A percentile compares a stretch with the other conserved stretches of the same genome.
phyloP scores from a whole-genome alignment of 2,888 invertebrate genomes.

The Philaethria dido region DNA sequence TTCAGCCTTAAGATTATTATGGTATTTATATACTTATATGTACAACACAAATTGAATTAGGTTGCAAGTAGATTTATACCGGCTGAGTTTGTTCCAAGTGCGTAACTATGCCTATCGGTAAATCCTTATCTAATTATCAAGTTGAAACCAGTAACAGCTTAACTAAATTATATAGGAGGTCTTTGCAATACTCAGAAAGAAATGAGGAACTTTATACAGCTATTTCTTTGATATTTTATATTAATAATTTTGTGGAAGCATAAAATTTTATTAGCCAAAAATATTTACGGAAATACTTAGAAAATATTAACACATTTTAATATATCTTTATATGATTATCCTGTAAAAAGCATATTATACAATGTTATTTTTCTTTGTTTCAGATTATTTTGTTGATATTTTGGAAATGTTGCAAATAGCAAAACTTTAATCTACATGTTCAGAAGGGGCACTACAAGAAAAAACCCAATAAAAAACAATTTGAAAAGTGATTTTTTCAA shows the following conservation, averaged over 20 bases:
- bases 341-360: no score
- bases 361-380: constrained; percentile 58
- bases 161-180: neutral
- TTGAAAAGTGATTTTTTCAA: constrained; percentile 75
- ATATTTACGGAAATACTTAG: neutral
- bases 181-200: neutral
- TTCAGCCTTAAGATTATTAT: neutral
- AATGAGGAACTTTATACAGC: neutral
- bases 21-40: neutral
- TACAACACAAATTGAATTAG: constrained; percentile 28
- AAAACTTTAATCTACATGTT: constrained; percentile 79
- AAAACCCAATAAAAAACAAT: constrained; percentile 61
- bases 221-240: neutral
- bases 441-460: constrained; percentile 64
- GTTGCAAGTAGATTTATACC: constrained; percentile 30
- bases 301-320: neutral
- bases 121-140: constrained; percentile 17
- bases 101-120: constrained; percentile 13
- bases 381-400: constrained; percentile 62
- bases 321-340: no score
- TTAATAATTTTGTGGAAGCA: neutral
- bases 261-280: neutral
- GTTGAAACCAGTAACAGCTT: constrained; percentile 10
- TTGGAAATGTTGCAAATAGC: constrained; percentile 72
- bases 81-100: constrained; percentile 23